Evolutionary conservation across 92 coral and sea anemone species (phyloP), one percentile per base, ranked within the genome.

Genomic region (Palythoa grandis): DNA sequence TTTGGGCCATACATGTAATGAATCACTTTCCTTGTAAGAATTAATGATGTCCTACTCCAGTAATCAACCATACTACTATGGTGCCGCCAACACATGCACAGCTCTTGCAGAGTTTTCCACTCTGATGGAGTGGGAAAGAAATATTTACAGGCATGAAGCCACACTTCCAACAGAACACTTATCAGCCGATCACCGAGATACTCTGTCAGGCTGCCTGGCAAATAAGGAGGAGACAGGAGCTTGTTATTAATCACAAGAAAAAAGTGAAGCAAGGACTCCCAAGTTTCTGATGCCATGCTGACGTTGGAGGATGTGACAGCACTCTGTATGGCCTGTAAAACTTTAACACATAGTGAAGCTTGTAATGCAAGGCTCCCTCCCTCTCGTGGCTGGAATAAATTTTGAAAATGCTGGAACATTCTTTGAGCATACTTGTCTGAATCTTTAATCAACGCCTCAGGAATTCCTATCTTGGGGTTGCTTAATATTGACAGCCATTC

Each of bases 101-200:
- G 89, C 80, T 97, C 99, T 79, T 97, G 95, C 82, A 97, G 65
- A 5, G 99, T 97, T 69, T 97, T 97, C 99, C 99, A 97, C 90
- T 95, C 86, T 0, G 99, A 94, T 0, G 99, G 99, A 7, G 96
- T 90, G 10, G 98, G 99, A 38, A 97, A 97, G 50, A 91, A 92
- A 86, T 94, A 91, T 11, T 86, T 82, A 74, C 98, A 89, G 24
- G 99, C 99, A 72, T 92, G 91, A 37, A 97, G 92, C 99, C 99
- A 97, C 11, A 97, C 98, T 53, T 97, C 99, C 15, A 95, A 77
- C 40, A 97, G 79, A 61, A 91, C 93, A 86, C 92, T 92, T 57
- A 97, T 95, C 16, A 97, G 78, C 13, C 93, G 86, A 37, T 92
- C 96, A 68, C 97, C 90, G 60, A 97, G 95, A 75, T 95, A 98